Evolutionary conservation across 2,797 vertebrate genomes (phyloP).

Genomic region (Gambelia wislizenii): DNA sequence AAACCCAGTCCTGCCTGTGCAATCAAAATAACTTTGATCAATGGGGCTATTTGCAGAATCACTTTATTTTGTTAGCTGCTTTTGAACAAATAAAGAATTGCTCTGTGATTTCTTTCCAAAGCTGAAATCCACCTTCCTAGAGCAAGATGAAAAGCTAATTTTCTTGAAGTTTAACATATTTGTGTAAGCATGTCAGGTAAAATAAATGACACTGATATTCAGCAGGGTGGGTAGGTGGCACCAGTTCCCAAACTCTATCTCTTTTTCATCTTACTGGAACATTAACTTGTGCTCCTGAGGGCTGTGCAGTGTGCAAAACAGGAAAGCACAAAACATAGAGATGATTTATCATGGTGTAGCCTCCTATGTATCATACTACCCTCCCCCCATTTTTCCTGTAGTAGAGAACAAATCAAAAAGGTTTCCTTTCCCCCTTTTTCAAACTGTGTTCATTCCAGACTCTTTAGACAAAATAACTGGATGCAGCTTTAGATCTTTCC

Average conservation of each 20-base stretch:
- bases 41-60: conserved; percentile 66
- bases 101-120: conserved; percentile 64
- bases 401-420: conserved; percentile 46
- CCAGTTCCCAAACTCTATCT: conserved; percentile 58
- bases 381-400: conserved; percentile 37
- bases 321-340: conserved; percentile 43
- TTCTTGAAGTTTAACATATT: conserved; percentile 71
- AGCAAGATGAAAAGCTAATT: conserved; percentile 75
- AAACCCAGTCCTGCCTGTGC: conserved; percentile 33
- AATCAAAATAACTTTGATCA: conserved; percentile 64
- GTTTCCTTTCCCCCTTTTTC: conserved; percentile 40
- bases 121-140: conserved; percentile 67
- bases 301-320: conserved; percentile 56
- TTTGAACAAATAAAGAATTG: conserved; percentile 74
- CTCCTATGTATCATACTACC: conserved; percentile 38
- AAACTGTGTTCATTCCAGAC: neutral
- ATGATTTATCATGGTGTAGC: conserved; percentile 59
- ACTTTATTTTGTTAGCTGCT: conserved; percentile 68
- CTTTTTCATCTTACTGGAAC: conserved; percentile 73
- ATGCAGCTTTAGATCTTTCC: neutral
- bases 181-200: conserved; percentile 67
- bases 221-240: conserved; percentile 61
- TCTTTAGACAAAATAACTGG: conserved; percentile 30
- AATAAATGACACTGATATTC: conserved; percentile 70
- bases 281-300: conserved; percentile 70